Evolutionary conservation across 1,140 invertebrate species (phyloP).

Genomic region (Saxidomus purpurata): DNA sequence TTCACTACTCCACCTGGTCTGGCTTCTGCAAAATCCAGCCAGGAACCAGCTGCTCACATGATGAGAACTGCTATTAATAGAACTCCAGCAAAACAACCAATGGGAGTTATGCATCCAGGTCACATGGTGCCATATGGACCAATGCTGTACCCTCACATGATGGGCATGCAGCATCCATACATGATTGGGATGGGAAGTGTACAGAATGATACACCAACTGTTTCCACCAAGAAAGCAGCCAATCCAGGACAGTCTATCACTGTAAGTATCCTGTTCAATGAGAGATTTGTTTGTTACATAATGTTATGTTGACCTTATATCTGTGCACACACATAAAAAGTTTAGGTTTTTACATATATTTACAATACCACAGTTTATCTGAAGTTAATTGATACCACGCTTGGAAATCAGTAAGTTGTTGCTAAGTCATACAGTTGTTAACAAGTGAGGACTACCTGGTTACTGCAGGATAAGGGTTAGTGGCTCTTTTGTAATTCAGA

Average conservation of each 20-base stretch:
- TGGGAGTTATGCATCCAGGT: constrained; percentile 9
- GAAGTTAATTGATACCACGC: no score
- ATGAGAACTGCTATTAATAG: neutral
- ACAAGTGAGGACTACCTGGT: no score
- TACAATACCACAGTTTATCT: no score
- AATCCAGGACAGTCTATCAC: constrained; percentile 27
- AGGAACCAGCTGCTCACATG: neutral
- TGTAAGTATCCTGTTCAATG: constrained; percentile 24
- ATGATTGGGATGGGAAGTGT: constrained; percentile 26
- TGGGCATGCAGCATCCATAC: constrained; percentile 57
- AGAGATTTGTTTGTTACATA: no score
- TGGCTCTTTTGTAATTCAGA: no score
- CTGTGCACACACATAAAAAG: no score
- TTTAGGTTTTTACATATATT: no score
- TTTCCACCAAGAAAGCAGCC: neutral
- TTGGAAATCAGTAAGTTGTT: no score
- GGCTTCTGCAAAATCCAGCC: neutral
- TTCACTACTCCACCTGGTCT: neutral
- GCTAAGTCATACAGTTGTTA: no score
- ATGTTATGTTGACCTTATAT: no score
- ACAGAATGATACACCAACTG: neutral
- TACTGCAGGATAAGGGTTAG: no score
- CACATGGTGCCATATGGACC: constrained; percentile 62
- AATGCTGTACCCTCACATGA: constrained; percentile 50
- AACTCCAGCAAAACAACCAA: constrained; percentile 44